Conservation (phyloP, 2,797 vertebrate genomes). For the Sarcophilus harrisii region DNA sequence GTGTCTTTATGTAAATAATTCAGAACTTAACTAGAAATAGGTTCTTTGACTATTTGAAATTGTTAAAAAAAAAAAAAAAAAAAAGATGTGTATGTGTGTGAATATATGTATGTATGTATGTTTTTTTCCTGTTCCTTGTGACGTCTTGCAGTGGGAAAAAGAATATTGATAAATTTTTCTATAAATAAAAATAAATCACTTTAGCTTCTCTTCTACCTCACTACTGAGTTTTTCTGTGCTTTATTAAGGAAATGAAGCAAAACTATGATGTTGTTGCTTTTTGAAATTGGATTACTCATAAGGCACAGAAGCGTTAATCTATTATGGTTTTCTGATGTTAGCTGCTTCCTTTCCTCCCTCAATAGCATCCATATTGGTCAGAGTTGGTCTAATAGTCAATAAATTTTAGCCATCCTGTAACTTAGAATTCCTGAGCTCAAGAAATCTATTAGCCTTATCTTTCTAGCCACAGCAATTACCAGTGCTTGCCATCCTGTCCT, state of each 20-base stretch:
- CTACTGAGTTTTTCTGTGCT: constrained; percentile 37
- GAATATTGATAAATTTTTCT: constrained; percentile 46
- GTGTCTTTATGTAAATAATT: constrained; percentile 25
- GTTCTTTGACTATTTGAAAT: constrained; percentile 40
- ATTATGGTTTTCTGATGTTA: not conserved
- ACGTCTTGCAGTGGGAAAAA: constrained; percentile 25
- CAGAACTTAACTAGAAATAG: constrained; percentile 17
- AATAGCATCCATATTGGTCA: not conserved
- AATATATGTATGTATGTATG: not conserved
- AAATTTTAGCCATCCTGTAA: not conserved
- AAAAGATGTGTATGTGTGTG: too few relatives aligned
- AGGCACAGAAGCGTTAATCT: not conserved
- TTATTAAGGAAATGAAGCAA: constrained; percentile 40
- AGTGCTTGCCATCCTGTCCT: not conserved
- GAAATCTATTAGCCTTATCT: not conserved
- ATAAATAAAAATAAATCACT: constrained; percentile 41
- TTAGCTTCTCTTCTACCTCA: constrained; percentile 46
- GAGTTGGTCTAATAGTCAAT: not conserved
- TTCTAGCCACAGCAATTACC: not conserved
- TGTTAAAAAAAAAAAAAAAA: not conserved
- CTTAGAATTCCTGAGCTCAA: not conserved
- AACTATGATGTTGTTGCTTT: not conserved
- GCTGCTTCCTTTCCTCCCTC: not conserved
- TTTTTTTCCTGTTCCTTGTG: constrained; percentile 54
- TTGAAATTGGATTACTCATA: not conserved